Base-by-base conservation (phyloP, 1,140 invertebrate genomes). In the Trichogramma pretiosum region DNA sequence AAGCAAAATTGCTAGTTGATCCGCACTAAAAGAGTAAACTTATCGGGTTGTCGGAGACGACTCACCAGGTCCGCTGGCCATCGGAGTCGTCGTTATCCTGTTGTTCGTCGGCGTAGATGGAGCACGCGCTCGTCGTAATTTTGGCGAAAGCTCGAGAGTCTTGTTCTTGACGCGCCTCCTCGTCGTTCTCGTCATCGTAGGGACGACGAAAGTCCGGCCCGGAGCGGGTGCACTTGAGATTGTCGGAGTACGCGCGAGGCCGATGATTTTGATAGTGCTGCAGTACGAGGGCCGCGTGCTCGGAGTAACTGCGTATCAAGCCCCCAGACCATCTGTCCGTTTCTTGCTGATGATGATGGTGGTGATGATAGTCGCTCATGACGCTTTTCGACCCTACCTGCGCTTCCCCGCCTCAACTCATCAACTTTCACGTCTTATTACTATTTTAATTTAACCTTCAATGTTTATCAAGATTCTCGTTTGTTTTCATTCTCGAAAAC, bases 131-230 rank as follows among this genome's bases (percentile, higher is more conserved):
- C n/a, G n/a, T n/a, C n/a, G n/a, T n/a, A n/a, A n/a, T n/a, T n/a
- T n/a, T n/a, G n/a, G n/a, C n/a, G 11, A 3, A 2, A 34, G 44
- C n/a, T 22, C 35, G 14, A 26, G 3, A n/a, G 3, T 11, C 23
- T 19, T 28, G 34, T 41, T 14, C 33, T n/a, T n/a, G n/a, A 44
- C 5, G 3, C 9, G 28, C 18, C 10, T 10, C 26, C 21, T 45
- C 33, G 10, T 42, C 35, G n/a, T n/a, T n/a, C 51, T 45, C 28
- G 1, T 54, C 41, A 14, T 56, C 38, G 8, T 54, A 17, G 51
- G 24, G 24, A 28, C 24, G 56, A 9, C 58, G 54, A 13, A 63
- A 46, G 10, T 61, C 58, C 1, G 53, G 17, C 0, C 45, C 34
- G 0, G 59, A 62, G 23, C 17, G 48, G 3, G 49, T 53, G 13